Conservation (phyloP, 92 coral and sea anemone genomes). For the Virgularia gustaviana region DNA sequence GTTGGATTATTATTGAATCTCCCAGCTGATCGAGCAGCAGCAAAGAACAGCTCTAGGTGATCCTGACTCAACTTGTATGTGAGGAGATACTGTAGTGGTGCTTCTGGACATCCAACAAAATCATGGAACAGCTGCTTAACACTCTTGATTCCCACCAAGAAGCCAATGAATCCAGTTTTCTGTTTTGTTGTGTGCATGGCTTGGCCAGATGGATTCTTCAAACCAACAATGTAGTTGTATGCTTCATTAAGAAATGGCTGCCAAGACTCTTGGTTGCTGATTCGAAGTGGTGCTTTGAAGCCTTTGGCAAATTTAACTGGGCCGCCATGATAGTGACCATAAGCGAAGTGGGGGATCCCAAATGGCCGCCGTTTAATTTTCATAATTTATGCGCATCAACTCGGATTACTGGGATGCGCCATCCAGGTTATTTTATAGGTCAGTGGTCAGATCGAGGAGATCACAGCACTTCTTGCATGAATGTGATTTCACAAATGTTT, state of each 20-base stretch:
- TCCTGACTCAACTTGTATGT: conserved; percentile 20
- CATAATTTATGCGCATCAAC: no score
- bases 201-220: conserved; percentile 3
- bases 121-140: neutral
- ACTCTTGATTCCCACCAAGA: neutral
- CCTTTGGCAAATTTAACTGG: neutral
- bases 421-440: no score
- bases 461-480: conserved; percentile 24
- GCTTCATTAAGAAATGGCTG: neutral
- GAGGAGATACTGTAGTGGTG: conserved; percentile 6
- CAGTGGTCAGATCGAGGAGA: conserved; percentile 7
- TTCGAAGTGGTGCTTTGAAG: conserved; percentile 4
- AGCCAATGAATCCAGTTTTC: conserved; percentile 19
- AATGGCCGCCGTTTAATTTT: no score
- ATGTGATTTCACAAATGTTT: conserved; percentile 6
- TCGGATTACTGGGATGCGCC: no score
- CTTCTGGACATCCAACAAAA: neutral
- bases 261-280: neutral
- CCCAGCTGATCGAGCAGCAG: conserved; percentile 8
- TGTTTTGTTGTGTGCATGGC: conserved; percentile 9
- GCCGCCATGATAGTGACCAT: no score
- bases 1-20: conserved; percentile 23
- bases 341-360: no score
- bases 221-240: conserved; percentile 7
- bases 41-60: conserved; percentile 20